Percentiles rank a stretch among this genome's conserved stretches.
Evolutionary conservation across 2,888 invertebrate species (phyloP).

Genomic region (Drosophila nr. medialis): DNA sequence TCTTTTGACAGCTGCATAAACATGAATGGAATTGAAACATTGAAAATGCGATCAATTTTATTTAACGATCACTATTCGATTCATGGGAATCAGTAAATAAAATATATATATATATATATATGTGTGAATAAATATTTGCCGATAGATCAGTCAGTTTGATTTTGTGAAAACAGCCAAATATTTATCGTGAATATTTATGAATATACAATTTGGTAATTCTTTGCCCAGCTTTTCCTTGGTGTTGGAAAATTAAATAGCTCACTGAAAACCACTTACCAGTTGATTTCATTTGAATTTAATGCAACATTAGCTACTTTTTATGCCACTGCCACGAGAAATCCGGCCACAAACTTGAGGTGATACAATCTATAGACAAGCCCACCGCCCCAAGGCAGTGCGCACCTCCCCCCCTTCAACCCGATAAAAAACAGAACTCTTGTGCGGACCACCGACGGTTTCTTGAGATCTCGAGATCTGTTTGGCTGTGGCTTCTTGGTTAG

Average conservation of each 20-base stretch:
- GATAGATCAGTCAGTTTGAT: constrained; percentile 28
- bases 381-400: not conserved
- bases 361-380: constrained; percentile 48
- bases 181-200: constrained; percentile 66
- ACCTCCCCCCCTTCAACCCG: not conserved
- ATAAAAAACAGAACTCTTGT: not conserved
- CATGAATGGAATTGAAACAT: constrained; percentile 40
- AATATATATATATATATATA: constrained; percentile 21
- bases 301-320: constrained; percentile 75
- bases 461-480: constrained; percentile 17
- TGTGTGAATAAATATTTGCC: constrained; percentile 46
- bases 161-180: constrained; percentile 54
- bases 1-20: constrained; percentile 54
- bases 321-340: constrained; percentile 40
- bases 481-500: constrained; percentile 36
- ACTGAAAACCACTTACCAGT: constrained; percentile 78
- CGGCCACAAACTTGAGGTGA: constrained; percentile 54
- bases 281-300: constrained; percentile 79
- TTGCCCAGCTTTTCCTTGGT: constrained; percentile 40
- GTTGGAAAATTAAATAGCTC: constrained; percentile 76
- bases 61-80: constrained; percentile 40
- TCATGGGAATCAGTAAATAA: constrained; percentile 36
- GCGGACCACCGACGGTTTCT: constrained; percentile 65
- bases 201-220: constrained; percentile 50
- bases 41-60: constrained; percentile 23